These are phyloP conservation scores for Brachyrhaphis roseni DNA, from an alignment of 2,797 vertebrate species.

Conservation along the genomic window DNA sequence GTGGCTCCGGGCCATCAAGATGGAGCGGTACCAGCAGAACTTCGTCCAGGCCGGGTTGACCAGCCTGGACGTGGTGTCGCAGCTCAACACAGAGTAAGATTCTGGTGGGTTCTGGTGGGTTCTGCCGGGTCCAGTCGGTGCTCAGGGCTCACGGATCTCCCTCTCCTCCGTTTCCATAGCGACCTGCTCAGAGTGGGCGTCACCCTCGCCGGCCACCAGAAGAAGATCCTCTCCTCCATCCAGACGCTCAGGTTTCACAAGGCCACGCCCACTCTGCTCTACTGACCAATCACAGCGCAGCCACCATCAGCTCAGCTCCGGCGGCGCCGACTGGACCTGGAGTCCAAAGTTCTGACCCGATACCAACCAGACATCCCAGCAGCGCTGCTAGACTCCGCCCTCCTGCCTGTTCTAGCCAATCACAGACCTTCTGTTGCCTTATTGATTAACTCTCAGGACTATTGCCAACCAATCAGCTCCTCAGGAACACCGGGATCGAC, in stretches of 20 bases:
- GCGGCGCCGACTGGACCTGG: background rate
- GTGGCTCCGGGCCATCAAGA: slow-evolving; percentile 88
- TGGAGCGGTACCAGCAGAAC: slow-evolving; percentile 87
- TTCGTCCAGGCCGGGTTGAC: slow-evolving; percentile 85
- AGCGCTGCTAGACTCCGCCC: slow-evolving; percentile 2
- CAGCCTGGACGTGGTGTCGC: slow-evolving; percentile 82
- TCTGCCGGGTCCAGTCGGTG: background rate
- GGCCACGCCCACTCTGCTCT: slow-evolving; percentile 71
- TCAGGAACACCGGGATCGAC: slow-evolving; percentile 33
- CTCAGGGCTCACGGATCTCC: background rate
- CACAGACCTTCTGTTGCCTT: background rate
- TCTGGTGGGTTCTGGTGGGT: no score
- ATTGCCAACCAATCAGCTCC: slow-evolving; percentile 4
- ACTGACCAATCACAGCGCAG: slow-evolving; percentile 70
- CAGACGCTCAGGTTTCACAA: slow-evolving; percentile 84
- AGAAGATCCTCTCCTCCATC: slow-evolving; percentile 88
- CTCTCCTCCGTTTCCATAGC: slow-evolving; percentile 51
- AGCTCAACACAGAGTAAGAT: slow-evolving; percentile 85
- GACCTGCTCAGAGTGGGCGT: slow-evolving; percentile 85
- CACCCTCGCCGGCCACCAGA: slow-evolving; percentile 88
- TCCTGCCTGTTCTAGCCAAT: slow-evolving; percentile 11
- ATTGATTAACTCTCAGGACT: slow-evolving; percentile 14
- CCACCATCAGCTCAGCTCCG: background rate
- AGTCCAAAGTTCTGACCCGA: background rate
- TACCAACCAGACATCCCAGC: no score